Evolutionary conservation across 2,797 vertebrate species (phyloP).

Genomic region (Chaenodraco wilsoni): DNA sequence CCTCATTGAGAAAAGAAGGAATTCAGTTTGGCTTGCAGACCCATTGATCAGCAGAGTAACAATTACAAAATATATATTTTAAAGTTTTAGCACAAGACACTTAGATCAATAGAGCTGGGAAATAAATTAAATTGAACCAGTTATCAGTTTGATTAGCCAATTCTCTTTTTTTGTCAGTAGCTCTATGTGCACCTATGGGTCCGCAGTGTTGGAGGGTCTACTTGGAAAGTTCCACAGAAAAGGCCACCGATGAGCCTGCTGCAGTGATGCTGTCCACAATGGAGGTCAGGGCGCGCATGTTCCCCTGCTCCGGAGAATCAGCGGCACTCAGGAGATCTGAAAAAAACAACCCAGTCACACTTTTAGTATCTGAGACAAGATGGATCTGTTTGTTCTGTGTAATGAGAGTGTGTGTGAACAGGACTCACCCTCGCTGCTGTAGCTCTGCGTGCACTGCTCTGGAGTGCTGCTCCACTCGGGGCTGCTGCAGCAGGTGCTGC

Average conservation of each 20-base stretch:
- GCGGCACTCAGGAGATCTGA: slow-evolving; percentile 89
- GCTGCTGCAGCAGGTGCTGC: slow-evolving; percentile 96
- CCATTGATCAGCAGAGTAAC: slow-evolving; percentile 45
- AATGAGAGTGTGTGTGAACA: slow-evolving; percentile 11
- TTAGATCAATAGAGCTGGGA: slow-evolving; percentile 41
- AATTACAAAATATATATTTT: slow-evolving; percentile 37
- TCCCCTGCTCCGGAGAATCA: slow-evolving; percentile 87
- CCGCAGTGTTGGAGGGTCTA: slow-evolving; percentile 56
- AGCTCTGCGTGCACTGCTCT: slow-evolving; percentile 82
- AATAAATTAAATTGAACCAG: slow-evolving; percentile 40
- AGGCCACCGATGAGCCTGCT: slow-evolving; percentile 85
- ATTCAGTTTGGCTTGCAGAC: slow-evolving; percentile 58
- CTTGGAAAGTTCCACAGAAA: slow-evolving; percentile 86
- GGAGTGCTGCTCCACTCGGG: slow-evolving; percentile 94
- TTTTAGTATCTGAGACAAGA: neutral
- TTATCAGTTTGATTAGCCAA: slow-evolving; percentile 33
- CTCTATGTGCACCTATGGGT: slow-evolving; percentile 45
- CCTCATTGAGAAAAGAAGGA: slow-evolving; percentile 61
- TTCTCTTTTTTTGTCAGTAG: slow-evolving; percentile 28
- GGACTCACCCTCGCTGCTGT: slow-evolving; percentile 80
- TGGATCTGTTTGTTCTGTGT: slow-evolving; percentile 8
- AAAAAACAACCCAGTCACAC: slow-evolving; percentile 13
- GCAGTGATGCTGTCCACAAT: slow-evolving; percentile 93
- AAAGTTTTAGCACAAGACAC: slow-evolving; percentile 53
- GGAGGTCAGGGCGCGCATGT: slow-evolving; percentile 92